phyloP scores from a whole-genome alignment of 2,113 vertebrate species.

The Salminus brasiliensis region DNA sequence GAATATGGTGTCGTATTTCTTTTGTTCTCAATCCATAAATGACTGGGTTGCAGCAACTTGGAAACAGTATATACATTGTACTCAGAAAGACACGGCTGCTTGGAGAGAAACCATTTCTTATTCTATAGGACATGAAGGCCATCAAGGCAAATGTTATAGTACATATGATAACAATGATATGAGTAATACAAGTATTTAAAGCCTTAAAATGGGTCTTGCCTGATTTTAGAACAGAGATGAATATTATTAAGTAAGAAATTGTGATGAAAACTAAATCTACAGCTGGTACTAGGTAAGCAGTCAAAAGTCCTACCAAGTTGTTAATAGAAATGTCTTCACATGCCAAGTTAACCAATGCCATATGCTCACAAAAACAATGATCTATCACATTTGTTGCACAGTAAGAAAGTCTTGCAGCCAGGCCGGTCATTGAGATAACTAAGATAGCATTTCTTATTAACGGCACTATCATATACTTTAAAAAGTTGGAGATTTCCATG shows the following conservation, averaged over 20 bases:
- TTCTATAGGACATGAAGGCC: constrained; percentile 42
- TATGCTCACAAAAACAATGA: constrained; percentile 67
- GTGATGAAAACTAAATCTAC: constrained; percentile 36
- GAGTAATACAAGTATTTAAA: constrained; percentile 48
- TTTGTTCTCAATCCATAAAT: constrained; percentile 61
- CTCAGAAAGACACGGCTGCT: constrained; percentile 52
- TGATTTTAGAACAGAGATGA: constrained; percentile 43
- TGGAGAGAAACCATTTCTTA: constrained; percentile 51
- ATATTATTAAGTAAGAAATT: constrained; percentile 45
- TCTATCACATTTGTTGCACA: constrained; percentile 59
- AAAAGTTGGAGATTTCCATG: constrained; percentile 24
- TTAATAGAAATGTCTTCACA: constrained; percentile 60
- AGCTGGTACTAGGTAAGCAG: constrained; percentile 9
- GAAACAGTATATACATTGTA: constrained; percentile 50
- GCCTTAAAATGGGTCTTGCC: constrained; percentile 40
- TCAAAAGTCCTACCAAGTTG: constrained; percentile 54
- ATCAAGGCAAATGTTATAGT: constrained; percentile 39
- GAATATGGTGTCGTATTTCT: constrained; percentile 50
- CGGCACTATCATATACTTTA: constrained; percentile 9
- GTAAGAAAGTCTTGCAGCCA: constrained; percentile 42
- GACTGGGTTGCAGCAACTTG: constrained; percentile 54
- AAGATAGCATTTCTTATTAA: constrained; percentile 34
- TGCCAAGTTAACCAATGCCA: constrained; percentile 66
- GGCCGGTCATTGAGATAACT: constrained; percentile 9
- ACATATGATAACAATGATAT: constrained; percentile 39